Base-by-base conservation (phyloP, 2,113 vertebrate species). In the Lampris megalopsis region DNA sequence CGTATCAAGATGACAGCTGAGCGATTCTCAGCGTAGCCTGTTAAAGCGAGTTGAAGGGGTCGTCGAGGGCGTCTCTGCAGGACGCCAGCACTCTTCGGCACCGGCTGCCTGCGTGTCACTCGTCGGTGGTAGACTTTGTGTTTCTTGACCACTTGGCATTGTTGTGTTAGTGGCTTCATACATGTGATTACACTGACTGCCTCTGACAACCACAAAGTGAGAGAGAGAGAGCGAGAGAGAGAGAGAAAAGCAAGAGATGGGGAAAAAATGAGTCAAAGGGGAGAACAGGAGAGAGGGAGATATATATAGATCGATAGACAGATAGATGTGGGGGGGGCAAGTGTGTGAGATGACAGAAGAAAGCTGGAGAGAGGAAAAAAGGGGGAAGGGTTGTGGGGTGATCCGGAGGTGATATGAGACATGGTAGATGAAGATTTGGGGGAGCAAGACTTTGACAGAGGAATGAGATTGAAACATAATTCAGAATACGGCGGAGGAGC, bases 121-220 rank as follows among this genome's bases (percentile, higher is more conserved):
- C 11, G 53, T 47, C 50, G 8, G 73, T 13, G 41, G 11, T 43
- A 63, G 75, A 63, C 1, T 38, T 67, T 42, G 79, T 77, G 75
- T 54, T 73, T 71, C 36, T 69, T 79, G 69, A 7, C 54, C 45
- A 64, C 69, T 79, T 13, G 69, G 73, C 63, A 24, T 47, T 68
- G 71, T 76, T 72, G 76, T 76, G 75, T 77, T 74, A 4, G 75
- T 47, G 85, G 77, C 53, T 38, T 48, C 54, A 66, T 38, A 64
- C 79, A 62, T 74, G 78, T 89, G 65, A 88, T 90, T 89, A 86
- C 52, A 11, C 52, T 48, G 70, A 80, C 71, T 53, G 24, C 77
- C 56, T 53, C 13, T 79, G 80, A 68, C 82, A 59, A 78, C 70
- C 75, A 67, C 69, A 52, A 37, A 64, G 40, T 1, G 47, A 62